Conservation (phyloP, 37 sponge, comb jelly and placozoan genomes). For the Halichondria panicea region DNA sequence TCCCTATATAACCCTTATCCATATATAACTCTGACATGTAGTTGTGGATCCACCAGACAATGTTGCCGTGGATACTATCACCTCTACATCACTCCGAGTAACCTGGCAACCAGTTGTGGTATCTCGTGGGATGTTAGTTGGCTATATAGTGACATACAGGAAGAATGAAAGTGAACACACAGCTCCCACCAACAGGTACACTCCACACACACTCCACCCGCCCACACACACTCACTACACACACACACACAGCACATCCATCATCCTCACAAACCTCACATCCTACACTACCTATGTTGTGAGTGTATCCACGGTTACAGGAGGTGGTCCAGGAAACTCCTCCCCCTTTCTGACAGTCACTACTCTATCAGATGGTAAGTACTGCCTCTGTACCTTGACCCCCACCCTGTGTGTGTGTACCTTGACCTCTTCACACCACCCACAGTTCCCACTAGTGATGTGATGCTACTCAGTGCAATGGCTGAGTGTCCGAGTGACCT, state of each 20-base stretch:
- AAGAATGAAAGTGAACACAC: background rate
- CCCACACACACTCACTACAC: background rate
- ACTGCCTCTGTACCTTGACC: background rate
- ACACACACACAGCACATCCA: background rate
- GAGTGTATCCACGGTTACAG: conserved; percentile 3
- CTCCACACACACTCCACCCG: background rate
- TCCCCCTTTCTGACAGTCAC: background rate
- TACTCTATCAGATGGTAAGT: conserved; percentile 13
- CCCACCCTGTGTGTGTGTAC: too few species aligned
- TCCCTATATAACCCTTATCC: background rate
- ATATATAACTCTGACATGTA: background rate
- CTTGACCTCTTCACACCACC: too few species aligned
- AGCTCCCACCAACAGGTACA: background rate
- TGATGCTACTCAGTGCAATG: background rate
- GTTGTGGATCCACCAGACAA: background rate
- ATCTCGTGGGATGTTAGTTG: conserved; percentile 1
- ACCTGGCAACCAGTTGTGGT: background rate
- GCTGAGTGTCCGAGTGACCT: background rate
- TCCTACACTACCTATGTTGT: conserved; percentile 8
- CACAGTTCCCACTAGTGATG: background rate
- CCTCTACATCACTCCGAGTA: background rate
- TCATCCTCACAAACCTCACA: conserved; percentile 8
- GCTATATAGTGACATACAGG: background rate
- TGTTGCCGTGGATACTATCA: background rate
- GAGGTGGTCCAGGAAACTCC: conserved; percentile 5